Conservation (phyloP, 2,113 vertebrate species). For the Calcarius ornatus region DNA sequence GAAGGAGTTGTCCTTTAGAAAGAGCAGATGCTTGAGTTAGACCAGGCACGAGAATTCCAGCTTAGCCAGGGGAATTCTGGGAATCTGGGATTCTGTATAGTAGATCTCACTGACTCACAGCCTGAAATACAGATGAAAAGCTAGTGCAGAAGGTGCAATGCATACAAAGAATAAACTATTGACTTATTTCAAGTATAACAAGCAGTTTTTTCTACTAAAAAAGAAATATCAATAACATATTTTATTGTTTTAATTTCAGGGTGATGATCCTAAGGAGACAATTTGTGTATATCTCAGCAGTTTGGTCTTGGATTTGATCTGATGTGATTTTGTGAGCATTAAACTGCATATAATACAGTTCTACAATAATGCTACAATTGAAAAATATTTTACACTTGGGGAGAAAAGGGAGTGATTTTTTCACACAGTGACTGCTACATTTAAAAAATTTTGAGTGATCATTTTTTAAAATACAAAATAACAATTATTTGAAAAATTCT, state of each 20-base stretch:
- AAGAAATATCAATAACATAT: neutral
- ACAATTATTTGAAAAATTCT: neutral
- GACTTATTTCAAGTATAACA: neutral
- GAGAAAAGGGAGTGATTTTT: neutral
- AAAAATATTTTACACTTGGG: conserved; percentile 30
- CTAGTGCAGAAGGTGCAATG: neutral
- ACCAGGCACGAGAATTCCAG: neutral
- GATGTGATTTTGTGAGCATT: conserved; percentile 31
- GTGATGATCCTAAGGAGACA: conserved; percentile 9
- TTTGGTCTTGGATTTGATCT: conserved; percentile 44
- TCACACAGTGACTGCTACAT: conserved; percentile 1
- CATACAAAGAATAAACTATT: neutral
- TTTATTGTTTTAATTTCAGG: conserved; percentile 58
- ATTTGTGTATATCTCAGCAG: neutral
- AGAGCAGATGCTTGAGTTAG: neutral
- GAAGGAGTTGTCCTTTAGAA: neutral
- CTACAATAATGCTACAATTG: neutral
- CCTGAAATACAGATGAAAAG: neutral
- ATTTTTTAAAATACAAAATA: neutral
- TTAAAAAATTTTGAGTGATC: neutral
- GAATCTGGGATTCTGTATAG: neutral
- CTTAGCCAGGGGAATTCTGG: neutral
- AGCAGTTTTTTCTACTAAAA: neutral
- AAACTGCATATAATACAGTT: neutral
- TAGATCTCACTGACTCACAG: neutral